Percentiles rank a stretch among this genome's conserved stretches.
Conservation (phyloP, 1,140 invertebrate species). For the Lordiphosa mommai region DNA sequence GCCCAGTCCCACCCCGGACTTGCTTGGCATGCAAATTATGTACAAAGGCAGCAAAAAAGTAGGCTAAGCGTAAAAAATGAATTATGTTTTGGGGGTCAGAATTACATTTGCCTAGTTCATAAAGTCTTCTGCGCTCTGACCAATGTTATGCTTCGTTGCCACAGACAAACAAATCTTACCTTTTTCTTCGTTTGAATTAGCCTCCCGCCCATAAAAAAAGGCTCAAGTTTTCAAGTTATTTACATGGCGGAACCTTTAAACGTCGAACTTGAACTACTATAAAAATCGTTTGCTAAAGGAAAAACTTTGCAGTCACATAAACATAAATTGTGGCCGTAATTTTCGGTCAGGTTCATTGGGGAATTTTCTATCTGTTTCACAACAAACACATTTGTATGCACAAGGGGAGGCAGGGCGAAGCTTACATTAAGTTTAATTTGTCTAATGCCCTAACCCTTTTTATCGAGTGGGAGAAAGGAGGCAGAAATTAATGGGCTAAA, state of each 20-base stretch:
- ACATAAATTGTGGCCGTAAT: conserved; percentile 75
- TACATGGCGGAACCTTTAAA: conserved; percentile 25
- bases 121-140: conserved; percentile 52
- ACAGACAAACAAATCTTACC: conserved; percentile 29
- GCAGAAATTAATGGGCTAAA: conserved; percentile 18
- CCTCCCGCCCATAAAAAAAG: conserved; percentile 20
- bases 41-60: conserved; percentile 28
- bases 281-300: conserved; percentile 37
- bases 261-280: conserved; percentile 71
- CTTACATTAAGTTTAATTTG: conserved; percentile 69
- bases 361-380: conserved; percentile 8
- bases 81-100: conserved; percentile 50
- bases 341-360: conserved; percentile 49
- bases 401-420: conserved; percentile 14
- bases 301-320: conserved; percentile 73
- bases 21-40: conserved; percentile 50
- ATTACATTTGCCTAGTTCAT: conserved; percentile 65
- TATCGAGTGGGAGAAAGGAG: no score
- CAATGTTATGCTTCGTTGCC: conserved; percentile 39
- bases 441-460: conserved; percentile 57
- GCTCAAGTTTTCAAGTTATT: conserved; percentile 35
- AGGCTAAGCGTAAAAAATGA: conserved; percentile 63
- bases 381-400: conserved; percentile 32
- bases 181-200: conserved; percentile 38
- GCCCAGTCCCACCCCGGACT: conserved; percentile 18